A percentile compares a stretch with the other conserved stretches of the same genome.
Conservation (phyloP, 2,113 vertebrate genomes). For the Grammomys surdaster region DNA sequence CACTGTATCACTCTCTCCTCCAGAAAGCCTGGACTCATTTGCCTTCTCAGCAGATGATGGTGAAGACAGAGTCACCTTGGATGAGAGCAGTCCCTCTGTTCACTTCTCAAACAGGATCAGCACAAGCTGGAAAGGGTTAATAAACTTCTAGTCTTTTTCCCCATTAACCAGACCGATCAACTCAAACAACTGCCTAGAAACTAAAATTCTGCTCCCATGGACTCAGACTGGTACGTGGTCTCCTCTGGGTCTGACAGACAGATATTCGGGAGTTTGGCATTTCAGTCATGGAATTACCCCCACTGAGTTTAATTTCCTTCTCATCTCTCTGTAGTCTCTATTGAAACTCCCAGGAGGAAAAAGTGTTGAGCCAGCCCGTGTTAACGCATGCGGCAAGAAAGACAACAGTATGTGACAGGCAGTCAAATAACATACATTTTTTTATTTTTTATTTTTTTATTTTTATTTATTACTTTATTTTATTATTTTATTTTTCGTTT, state of each 20-base stretch:
- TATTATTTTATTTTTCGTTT: too few relatives aligned
- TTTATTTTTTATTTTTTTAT: not conserved
- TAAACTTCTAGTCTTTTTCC: not conserved
- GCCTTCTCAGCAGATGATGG: rapidly evolving
- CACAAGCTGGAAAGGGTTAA: not conserved
- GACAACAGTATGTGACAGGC: conserved; percentile 61
- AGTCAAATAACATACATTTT: conserved; percentile 36
- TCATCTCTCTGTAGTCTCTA: conserved; percentile 42
- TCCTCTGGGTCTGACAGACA: not conserved
- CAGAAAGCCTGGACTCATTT: not conserved
- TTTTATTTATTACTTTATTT: too few relatives aligned
- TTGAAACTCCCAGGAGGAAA: conserved; percentile 67
- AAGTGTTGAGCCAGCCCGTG: conserved; percentile 45
- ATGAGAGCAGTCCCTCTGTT: not conserved
- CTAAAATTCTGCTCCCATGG: not conserved
- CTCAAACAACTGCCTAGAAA: conserved; percentile 18
- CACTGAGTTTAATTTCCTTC: conserved; percentile 79
- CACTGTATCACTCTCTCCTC: not conserved
- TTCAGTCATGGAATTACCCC: conserved; percentile 36
- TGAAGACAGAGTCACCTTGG: not conserved
- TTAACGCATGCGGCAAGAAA: conserved; percentile 2
- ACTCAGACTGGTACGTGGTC: too few relatives aligned
- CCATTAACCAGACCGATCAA: not conserved
- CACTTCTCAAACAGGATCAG: not conserved
- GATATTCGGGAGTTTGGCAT: not conserved